Conservation (phyloP, 92 coral and sea anemone species). For the Scolanthus callimorphus region DNA sequence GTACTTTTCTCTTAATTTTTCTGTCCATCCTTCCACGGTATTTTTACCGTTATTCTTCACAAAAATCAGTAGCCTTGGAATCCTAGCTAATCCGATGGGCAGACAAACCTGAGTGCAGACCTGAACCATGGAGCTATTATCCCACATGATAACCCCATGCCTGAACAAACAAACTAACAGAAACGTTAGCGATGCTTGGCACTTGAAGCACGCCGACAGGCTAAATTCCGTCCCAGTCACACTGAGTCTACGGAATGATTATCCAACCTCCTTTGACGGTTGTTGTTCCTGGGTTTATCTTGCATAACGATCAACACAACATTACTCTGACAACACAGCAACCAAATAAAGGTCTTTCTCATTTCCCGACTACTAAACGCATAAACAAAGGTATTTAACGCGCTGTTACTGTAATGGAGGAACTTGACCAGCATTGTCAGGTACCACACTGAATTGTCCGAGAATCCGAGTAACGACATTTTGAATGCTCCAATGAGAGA, state of each 20-base stretch:
- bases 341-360: conserved; percentile 25
- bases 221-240: background rate
- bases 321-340: conserved; percentile 29
- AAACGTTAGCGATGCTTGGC: too few species aligned
- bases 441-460: conserved; percentile 22
- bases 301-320: conserved; percentile 4
- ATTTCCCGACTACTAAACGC: conserved; percentile 39
- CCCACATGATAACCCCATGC: too few species aligned
- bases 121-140: too few species aligned
- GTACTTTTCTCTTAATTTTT: too few species aligned
- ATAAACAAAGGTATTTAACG: conserved; percentile 28
- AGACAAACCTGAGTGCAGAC: too few species aligned
- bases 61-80: too few species aligned
- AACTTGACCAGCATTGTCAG: conserved; percentile 32
- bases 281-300: conserved; percentile 2
- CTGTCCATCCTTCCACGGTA: too few species aligned
- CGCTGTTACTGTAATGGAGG: conserved; percentile 33
- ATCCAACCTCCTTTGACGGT: background rate
- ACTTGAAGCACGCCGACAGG: too few species aligned
- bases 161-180: too few species aligned
- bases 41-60: too few species aligned
- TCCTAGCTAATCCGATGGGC: too few species aligned
- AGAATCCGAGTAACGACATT: conserved; percentile 6
- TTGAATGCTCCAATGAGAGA: conserved; percentile 33
- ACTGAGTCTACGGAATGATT: conserved; percentile 23